Percentiles rank a stretch among this genome's conserved stretches.
Conservation (phyloP, 2,113 vertebrate species). For the Periophthalmodon schlosseri region DNA sequence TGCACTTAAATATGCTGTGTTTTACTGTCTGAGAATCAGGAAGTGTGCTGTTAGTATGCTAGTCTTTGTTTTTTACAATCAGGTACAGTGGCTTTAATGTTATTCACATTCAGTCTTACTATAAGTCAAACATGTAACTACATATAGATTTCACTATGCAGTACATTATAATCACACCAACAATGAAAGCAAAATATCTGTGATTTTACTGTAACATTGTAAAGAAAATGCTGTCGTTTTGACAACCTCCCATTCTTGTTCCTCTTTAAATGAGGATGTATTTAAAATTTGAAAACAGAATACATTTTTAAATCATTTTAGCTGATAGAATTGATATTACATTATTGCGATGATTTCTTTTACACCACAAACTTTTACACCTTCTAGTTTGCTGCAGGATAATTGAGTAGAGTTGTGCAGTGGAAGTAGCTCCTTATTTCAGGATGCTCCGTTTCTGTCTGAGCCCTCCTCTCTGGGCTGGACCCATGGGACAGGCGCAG, state of each 20-base stretch:
- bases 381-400: constrained; percentile 15
- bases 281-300: too few relatives aligned
- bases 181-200: background rate
- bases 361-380: background rate
- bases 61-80: too few relatives aligned
- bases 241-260: background rate
- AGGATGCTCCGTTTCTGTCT: constrained; percentile 43
- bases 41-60: too few relatives aligned
- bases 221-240: background rate
- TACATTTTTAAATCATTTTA: background rate
- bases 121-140: too few relatives aligned
- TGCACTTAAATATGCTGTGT: too few relatives aligned
- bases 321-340: background rate
- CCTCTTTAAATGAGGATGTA: background rate
- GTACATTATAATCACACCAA: too few relatives aligned
- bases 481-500: constrained; percentile 56
- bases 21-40: too few relatives aligned
- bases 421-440: constrained; percentile 36
- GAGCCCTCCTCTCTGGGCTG: constrained; percentile 20
- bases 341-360: background rate
- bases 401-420: constrained; percentile 20
- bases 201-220: background rate
- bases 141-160: too few relatives aligned
- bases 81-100: too few relatives aligned
- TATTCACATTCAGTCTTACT: too few relatives aligned